Evolutionary conservation across 1,140 invertebrate genomes (phyloP), one percentile per base, ranked within the genome.

Genomic region (Zaprionus ghesquierei): DNA sequence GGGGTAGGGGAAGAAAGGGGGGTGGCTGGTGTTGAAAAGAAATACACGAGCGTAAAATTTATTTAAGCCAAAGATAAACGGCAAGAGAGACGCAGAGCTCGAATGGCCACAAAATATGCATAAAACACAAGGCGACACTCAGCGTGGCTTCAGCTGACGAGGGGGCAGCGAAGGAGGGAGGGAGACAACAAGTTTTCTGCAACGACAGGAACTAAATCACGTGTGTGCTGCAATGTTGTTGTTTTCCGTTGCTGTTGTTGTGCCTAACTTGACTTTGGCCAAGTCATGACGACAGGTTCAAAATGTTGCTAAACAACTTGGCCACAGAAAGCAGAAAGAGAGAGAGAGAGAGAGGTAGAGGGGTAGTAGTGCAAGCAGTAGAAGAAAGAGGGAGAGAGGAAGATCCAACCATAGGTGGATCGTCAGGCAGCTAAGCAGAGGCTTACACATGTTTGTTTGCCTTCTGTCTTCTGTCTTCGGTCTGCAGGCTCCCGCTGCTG

Each of bases 21-120:
- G 31, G 18, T 25, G 33, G 56, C 70, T 81, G 81, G 81, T 79
- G 84, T 87, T 87, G 84, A 89, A 87, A 89, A 87, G 82, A 87
- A 89, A 89, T 80, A 89, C 82, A 87, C 79, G 84, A 87, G 82
- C 85, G 84, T 84, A 84, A 89, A 89, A 87, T 87, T 87, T 87
- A 87, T 87, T 87, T 87, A 87, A 87, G 84, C 82, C 82, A 87
- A 87, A 79, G 82, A 87, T 84, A 89, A 87, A 77, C 72, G 56
- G 56, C 69, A 51, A 51, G 69, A n/a, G n/a, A n/a, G 18, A 62
- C n/a, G 38, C 58, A 50, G 58, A 29, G 9, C 68, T 71, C 46
- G 46, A 72, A 78, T 75, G 68, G 68, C 66, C 69, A 77, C 60
- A 64, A 68, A 69, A 51, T 87, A 87, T 86, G 76, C 82, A 87